Evolutionary conservation across 2,888 invertebrate species (phyloP), one percentile per base, ranked within the genome.

Genomic region (Diaprepes abbreviatus): DNA sequence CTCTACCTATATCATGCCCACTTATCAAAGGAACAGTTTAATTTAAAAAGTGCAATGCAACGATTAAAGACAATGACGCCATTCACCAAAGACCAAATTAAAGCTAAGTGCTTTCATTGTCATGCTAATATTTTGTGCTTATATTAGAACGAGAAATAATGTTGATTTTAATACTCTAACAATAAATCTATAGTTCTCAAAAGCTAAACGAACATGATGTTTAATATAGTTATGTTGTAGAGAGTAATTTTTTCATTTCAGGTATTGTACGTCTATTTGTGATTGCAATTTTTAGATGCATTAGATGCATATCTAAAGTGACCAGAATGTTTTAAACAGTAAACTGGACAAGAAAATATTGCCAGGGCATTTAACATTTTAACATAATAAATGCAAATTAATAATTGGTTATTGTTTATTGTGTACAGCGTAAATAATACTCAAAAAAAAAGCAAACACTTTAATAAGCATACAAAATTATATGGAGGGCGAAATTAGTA

Each of bases 31-130:
- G 48, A 28, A 50, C 48, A 28, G 28, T 28, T 50, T 50, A 50
- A 28, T 50, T 50, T 28, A 28, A 50, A 55, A 38, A 55, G 38
- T 38, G 38, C 35, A 55, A 19, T 36, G 55, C 55, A 55, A 55
- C 24, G 35, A 55, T 55, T 63, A 52, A 63, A 63, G 50, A 63
- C 63, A 63, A 63, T 50, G 63, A 40, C 21, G 28, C 31, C 52
- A 50, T 63, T 63, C 38, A 63, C 16, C 10, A 14, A 16, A 35
- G 48, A 28, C 14, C 28, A 62, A 35, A 50, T 35, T 36, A 62
- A 50, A 62, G 28, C 38, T 16, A 36, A 50, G 52, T 38, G 50
- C 38, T 52, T 63, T 52, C 52, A 63, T 63, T 63, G 63, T 63
- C 63, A 63, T 63, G 63, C 31, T 50, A 54, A 63, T 63, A 43